These are phyloP conservation scores for Botrylloides violaceus DNA, from an alignment of 23 tunicate species.

Conservation along the genomic window DNA sequence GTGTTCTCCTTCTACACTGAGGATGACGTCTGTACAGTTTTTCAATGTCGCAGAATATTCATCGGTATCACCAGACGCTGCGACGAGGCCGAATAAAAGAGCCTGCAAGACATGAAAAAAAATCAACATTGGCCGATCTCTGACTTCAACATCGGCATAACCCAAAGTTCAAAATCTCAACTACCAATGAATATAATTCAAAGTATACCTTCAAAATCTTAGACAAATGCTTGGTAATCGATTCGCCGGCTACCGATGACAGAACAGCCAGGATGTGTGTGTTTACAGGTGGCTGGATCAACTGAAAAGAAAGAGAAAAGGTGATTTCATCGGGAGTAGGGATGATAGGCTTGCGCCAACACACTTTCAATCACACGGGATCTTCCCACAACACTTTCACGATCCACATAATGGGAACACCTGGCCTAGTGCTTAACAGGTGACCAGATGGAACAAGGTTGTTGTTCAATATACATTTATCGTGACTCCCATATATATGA, in stretches of 20 bases:
- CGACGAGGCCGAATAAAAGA: slow-evolving; percentile 8
- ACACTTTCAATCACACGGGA: no score
- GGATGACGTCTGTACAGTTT: slow-evolving; percentile 31
- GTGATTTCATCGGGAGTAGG: not conserved
- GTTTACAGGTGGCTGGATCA: slow-evolving; percentile 84
- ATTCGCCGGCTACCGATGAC: slow-evolving; percentile 89
- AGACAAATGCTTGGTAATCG: slow-evolving; percentile 56
- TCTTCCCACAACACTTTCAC: no score
- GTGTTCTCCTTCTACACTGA: slow-evolving; percentile 81
- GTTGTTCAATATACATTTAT: no score
- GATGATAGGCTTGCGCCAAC: not conserved
- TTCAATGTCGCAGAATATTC: slow-evolving; percentile 2
- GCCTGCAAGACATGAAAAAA: no score
- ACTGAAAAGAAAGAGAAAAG: slow-evolving; percentile 25
- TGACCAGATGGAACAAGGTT: no score
- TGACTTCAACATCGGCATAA: no score
- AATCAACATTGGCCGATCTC: no score
- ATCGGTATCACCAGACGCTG: not conserved
- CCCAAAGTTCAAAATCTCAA: no score
- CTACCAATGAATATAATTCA: no score
- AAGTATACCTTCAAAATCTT: slow-evolving; percentile 75
- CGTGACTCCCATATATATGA: no score
- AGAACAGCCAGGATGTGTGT: slow-evolving; percentile 62
- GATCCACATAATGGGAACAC: no score
- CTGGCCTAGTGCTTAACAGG: no score